Conservation (phyloP, 2,113 vertebrate genomes). For the Xerus inauris region DNA sequence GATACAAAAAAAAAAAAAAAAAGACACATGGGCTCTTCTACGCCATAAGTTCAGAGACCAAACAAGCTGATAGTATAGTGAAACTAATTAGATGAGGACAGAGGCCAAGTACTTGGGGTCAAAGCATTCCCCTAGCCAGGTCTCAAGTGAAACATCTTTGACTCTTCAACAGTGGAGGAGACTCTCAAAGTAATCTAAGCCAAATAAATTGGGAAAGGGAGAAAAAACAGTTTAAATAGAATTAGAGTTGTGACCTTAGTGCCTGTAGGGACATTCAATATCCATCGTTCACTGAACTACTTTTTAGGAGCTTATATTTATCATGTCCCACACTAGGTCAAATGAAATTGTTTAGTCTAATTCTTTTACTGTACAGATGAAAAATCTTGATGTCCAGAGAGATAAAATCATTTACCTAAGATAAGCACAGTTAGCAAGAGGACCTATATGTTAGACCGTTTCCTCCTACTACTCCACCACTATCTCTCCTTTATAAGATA, state of each 20-base stretch:
- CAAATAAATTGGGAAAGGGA: not conserved
- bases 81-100: not conserved
- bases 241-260: not conserved
- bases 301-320: conserved; percentile 10
- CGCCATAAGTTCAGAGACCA: not conserved
- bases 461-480: not conserved
- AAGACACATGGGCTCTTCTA: not conserved
- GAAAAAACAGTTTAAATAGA: not conserved
- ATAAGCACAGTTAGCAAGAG: not conserved
- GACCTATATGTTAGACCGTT: not conserved
- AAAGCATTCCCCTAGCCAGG: not conserved
- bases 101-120: not conserved
- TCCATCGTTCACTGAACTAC: not conserved
- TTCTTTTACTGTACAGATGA: not conserved
- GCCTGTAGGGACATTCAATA: not conserved
- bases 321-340: not conserved
- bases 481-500: not conserved
- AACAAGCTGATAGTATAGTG: not conserved
- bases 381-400: not conserved
- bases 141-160: not conserved
- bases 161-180: not conserved
- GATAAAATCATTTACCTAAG: not conserved
- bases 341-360: not conserved
- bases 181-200: not conserved
- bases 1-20: not conserved